Evolutionary conservation across 2,113 vertebrate species (phyloP).

Genomic region (Corvus moneduloides): DNA sequence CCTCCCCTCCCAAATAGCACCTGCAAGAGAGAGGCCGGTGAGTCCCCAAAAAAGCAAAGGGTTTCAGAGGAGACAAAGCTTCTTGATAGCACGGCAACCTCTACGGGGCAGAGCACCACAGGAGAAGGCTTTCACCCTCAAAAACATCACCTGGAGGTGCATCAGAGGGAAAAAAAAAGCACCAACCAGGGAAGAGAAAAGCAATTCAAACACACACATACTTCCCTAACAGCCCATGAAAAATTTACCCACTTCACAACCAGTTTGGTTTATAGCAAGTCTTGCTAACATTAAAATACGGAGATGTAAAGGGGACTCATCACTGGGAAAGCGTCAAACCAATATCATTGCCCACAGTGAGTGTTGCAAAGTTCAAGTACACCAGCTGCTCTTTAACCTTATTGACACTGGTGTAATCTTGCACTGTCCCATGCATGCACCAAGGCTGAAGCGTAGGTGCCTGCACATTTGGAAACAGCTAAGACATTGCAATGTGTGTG

Average conservation of each 20-base stretch:
- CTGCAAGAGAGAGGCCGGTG: background rate
- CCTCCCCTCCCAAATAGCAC: background rate
- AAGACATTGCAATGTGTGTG: background rate
- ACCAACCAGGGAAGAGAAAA: background rate
- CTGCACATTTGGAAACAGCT: background rate
- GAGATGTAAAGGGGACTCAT: background rate
- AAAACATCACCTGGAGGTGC: background rate
- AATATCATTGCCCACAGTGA: accelerated
- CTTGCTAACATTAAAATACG: background rate
- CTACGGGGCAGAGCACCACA: background rate
- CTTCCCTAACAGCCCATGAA: background rate
- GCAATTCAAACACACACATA: background rate
- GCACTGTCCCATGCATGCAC: accelerated
- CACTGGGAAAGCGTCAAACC: background rate
- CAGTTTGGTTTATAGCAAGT: background rate
- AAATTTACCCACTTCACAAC: background rate
- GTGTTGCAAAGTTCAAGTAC: background rate
- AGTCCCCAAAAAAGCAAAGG: background rate
- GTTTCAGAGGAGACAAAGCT: background rate
- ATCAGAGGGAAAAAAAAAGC: background rate
- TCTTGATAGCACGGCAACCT: background rate
- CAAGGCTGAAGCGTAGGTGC: background rate
- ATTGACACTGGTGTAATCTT: accelerated
- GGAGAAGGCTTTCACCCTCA: background rate
- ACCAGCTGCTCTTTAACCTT: background rate